These are phyloP conservation scores for Gymnothorax javanicus DNA, from an alignment of 2,797 vertebrate species.

Conservation along the genomic window DNA sequence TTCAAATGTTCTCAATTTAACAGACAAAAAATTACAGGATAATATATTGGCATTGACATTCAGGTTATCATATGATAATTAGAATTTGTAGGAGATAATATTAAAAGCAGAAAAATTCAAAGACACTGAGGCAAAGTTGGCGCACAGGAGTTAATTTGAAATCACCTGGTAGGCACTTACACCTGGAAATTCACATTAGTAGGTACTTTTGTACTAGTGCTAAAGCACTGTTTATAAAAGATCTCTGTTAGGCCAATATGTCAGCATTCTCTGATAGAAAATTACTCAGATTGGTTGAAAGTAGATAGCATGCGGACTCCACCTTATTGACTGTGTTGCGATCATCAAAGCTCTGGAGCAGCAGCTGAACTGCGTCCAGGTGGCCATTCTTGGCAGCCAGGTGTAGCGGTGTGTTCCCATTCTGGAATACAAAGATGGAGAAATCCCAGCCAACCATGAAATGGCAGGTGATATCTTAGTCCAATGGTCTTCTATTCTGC, in stretches of 20 bases:
- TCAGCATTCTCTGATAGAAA: not conserved
- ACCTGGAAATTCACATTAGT: not conserved
- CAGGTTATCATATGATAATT: not conserved
- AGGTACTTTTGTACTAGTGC: not conserved
- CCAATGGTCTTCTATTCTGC: not conserved
- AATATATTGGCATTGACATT: too few relatives aligned
- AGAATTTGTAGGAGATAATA: not conserved
- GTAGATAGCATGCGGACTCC: slow-evolving; percentile 55
- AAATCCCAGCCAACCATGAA: not conserved
- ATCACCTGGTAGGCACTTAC: not conserved
- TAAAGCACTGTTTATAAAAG: not conserved
- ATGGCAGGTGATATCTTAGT: not conserved
- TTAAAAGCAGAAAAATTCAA: not conserved
- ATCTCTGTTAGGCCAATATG: not conserved
- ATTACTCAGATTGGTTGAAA: not conserved
- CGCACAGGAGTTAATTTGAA: not conserved
- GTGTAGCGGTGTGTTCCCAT: slow-evolving; percentile 77
- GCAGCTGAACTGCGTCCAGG: slow-evolving; percentile 65
- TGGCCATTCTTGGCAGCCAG: slow-evolving; percentile 82
- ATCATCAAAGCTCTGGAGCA: slow-evolving; percentile 77
- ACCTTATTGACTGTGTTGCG: slow-evolving; percentile 83
- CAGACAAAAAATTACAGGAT: too few relatives aligned
- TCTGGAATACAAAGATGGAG: slow-evolving; percentile 54
- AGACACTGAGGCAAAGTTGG: not conserved
- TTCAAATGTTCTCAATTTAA: too few relatives aligned